Conservation (phyloP, 2,888 invertebrate species). For the Allygus modestus region DNA sequence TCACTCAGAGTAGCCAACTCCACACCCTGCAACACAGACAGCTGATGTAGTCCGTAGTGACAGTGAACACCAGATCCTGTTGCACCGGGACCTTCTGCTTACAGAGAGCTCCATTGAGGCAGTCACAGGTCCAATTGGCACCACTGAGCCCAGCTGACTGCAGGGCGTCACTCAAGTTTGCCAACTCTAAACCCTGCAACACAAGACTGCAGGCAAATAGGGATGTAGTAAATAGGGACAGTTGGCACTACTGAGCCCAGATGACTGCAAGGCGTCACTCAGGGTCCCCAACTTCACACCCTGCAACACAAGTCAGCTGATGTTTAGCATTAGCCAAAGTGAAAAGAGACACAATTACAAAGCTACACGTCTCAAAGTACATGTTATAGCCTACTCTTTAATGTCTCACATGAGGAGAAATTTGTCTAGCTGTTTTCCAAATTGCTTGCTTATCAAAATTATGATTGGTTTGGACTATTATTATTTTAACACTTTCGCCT, state of each 20-base stretch:
- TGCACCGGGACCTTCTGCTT: slow-evolving; percentile 83
- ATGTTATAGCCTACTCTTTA: no score
- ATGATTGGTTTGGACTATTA: no score
- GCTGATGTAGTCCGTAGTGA: slow-evolving; percentile 85
- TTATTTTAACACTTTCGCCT: no score
- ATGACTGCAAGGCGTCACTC: slow-evolving; percentile 68
- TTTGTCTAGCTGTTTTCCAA: no score
- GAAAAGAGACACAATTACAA: no score
- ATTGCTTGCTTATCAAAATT: no score
- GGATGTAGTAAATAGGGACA: slow-evolving; percentile 71
- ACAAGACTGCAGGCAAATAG: slow-evolving; percentile 77
- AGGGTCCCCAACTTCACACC: slow-evolving; percentile 69
- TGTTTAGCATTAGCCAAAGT: no score
- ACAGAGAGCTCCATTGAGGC: slow-evolving; percentile 83
- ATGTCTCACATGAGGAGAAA: no score
- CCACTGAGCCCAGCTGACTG: slow-evolving; percentile 69
- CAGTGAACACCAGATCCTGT: slow-evolving; percentile 78
- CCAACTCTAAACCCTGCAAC: slow-evolving; percentile 67
- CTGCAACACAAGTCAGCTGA: slow-evolving; percentile 65
- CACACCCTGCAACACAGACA: no score
- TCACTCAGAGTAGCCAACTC: slow-evolving; percentile 68
- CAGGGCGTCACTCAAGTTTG: slow-evolving; percentile 68
- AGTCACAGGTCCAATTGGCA: slow-evolving; percentile 80
- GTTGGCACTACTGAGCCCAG: slow-evolving; percentile 73
- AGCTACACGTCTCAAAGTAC: no score